These are phyloP conservation scores for Druon quercuslanigerum DNA, from an alignment of 1,140 invertebrate genomes.

Conservation along the genomic window DNA sequence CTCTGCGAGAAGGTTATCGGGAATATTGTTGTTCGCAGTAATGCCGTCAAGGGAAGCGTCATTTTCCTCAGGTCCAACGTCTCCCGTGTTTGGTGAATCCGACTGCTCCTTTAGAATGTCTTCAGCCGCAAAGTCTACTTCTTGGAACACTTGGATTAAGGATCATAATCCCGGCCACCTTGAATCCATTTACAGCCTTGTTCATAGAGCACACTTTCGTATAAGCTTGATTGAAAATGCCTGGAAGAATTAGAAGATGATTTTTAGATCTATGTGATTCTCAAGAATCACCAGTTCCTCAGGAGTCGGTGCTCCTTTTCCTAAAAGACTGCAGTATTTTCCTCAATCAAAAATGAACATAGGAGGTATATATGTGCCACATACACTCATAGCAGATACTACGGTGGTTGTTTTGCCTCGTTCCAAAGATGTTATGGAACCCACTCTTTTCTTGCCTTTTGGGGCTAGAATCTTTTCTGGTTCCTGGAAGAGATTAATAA, in stretches of 20 bases:
- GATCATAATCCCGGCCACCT: slow-evolving; percentile 48
- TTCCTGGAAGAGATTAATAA: too few species aligned
- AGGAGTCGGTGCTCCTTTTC: slow-evolving; percentile 60
- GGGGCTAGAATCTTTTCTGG: too few species aligned
- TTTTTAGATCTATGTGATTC: too few species aligned
- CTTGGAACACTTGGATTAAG: not conserved
- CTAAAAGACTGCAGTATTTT: slow-evolving; percentile 47
- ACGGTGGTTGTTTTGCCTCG: slow-evolving; percentile 57
- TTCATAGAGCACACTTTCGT: too few species aligned
- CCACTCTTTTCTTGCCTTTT: too few species aligned
- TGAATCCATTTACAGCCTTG: slow-evolving; percentile 52
- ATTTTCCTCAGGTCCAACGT: not conserved
- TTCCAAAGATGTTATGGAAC: slow-evolving; percentile 44
- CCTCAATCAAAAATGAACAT: slow-evolving; percentile 50
- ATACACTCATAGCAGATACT: slow-evolving; percentile 55
- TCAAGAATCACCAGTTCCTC: slow-evolving; percentile 56
- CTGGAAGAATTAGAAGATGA: too few species aligned
- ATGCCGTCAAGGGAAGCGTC: not conserved
- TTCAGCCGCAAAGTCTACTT: not conserved
- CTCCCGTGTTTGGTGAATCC: not conserved
- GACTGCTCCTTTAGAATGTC: too few species aligned
- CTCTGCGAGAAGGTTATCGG: too few species aligned
- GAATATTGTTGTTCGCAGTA: too few species aligned
- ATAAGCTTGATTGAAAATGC: too few species aligned
- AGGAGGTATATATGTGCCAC: slow-evolving; percentile 53